Evolutionary conservation across 2,113 vertebrate genomes (phyloP).

Genomic region (Gnathonemus longibarbis): DNA sequence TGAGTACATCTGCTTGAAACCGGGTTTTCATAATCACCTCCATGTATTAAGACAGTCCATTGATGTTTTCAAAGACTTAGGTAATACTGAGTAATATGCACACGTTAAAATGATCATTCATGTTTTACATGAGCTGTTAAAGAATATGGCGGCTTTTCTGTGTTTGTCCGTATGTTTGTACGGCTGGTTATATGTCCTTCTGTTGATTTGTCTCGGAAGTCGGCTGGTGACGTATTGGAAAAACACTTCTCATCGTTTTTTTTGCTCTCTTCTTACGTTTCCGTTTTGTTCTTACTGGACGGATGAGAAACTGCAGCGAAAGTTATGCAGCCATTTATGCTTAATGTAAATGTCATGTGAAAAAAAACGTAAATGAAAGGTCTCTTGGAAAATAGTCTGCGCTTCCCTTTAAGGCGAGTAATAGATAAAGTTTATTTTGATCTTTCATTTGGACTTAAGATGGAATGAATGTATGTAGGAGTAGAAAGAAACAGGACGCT

Average conservation of each 20-base stretch:
- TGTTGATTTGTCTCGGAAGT: not conserved
- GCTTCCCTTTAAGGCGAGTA: not conserved
- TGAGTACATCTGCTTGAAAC: not conserved
- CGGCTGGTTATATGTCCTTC: not conserved
- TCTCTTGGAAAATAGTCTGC: not conserved
- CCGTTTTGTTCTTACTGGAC: constrained; percentile 1
- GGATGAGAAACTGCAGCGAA: constrained; percentile 12
- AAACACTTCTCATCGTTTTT: not conserved
- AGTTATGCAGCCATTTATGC: not conserved
- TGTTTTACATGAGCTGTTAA: not conserved
- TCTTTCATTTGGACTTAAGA: not conserved
- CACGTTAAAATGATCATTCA: not conserved
- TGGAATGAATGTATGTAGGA: not conserved
- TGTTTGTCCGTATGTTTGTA: not conserved
- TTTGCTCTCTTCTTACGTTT: not conserved
- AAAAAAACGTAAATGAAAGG: not conserved
- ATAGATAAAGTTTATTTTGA: not conserved
- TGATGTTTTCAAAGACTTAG: not conserved
- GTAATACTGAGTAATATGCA: not conserved
- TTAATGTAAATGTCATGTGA: constrained; percentile 6
- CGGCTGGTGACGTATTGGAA: not conserved
- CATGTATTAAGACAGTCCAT: not conserved
- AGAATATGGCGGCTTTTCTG: not conserved
- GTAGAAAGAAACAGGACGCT: not conserved
- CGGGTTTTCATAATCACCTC: not conserved